Base-by-base conservation (phyloP, 2,113 vertebrate species). In the Sturnira hondurensis region DNA sequence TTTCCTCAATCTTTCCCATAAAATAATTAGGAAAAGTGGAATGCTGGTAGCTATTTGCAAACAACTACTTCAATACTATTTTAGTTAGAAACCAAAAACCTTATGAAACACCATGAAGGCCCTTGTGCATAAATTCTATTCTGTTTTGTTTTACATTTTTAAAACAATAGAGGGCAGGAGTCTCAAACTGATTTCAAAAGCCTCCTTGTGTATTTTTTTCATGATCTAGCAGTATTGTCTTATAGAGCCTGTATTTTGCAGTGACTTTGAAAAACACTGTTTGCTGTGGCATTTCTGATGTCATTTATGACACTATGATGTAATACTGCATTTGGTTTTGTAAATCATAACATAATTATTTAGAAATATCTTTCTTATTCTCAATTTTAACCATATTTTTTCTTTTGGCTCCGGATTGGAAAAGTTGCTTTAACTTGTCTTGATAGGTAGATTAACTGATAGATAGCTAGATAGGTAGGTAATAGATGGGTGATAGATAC, bases 131-230 rank as follows among this genome's bases (percentile, higher is more conserved):
- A 41, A 45, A 45, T 70, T 61, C 33, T 16, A 5, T 31, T 45
- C 47, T 89, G 85, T 78, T 95, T 94, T 67, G 97, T 87, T 96
- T 97, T 96, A 96, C 95, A 93, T 93, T 73, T 97, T 97, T 93
- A 95, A 96, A 96, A 95, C 96, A 96, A 97, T 90, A 97, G 96
- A 97, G 96, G 97, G 96, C 97, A 97, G 96, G 81, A 93, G 96
- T 95, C 95, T 95, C 97, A 81, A 94, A 73, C 96, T 71, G 96
- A 97, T 97, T 92, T 80, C 83, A 61, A 68, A 86, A 71, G 38
- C n/a, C 76, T 96, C 28, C 28, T 15, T 15, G 13, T 28, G 33
- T 6, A 4, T 54, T 17, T 68, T 80, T 4, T 28, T 50, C 41
- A 15, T 22, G 22, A 28, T 12, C 56, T 19, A 31, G 80, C 31